Evolutionary conservation across 92 coral and sea anemone species (phyloP).

Genomic region (Epizoanthus fatuus): DNA sequence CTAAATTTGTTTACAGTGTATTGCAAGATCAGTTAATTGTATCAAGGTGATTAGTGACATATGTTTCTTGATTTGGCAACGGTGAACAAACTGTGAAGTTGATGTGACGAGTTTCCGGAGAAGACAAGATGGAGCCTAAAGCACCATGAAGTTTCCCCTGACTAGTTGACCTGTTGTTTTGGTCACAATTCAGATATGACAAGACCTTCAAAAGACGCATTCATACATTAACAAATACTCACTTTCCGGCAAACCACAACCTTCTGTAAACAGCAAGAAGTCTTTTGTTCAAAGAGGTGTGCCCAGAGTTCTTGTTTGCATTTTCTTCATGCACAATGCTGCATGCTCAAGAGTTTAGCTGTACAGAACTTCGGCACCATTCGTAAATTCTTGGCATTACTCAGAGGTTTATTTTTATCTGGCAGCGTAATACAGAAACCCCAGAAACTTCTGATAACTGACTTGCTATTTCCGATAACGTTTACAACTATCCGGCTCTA

Average conservation of each 20-base stretch:
- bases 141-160: not conserved
- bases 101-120: conserved; percentile 30
- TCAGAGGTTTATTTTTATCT: too few species aligned
- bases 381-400: not conserved
- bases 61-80: not conserved
- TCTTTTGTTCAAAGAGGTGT: conserved; percentile 10
- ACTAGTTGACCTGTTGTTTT: not conserved
- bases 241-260: conserved; percentile 1
- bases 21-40: too few species aligned
- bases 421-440: too few species aligned
- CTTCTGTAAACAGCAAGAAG: conserved; percentile 1
- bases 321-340: not conserved
- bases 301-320: not conserved
- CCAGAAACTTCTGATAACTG: too few species aligned
- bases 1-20: too few species aligned
- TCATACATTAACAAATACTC: not conserved
- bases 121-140: conserved; percentile 6
- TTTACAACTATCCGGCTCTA: too few species aligned
- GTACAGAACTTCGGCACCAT: conserved; percentile 12
- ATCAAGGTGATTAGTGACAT: too few species aligned
- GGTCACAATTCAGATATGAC: not conserved
- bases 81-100: conserved; percentile 1
- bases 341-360: not conserved
- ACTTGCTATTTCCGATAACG: too few species aligned
- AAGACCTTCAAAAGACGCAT: not conserved